Percentiles rank a stretch among this genome's conserved stretches.
phyloP scores from a whole-genome alignment of 2,888 invertebrate genomes.

The Sinhomidia bicolor region DNA sequence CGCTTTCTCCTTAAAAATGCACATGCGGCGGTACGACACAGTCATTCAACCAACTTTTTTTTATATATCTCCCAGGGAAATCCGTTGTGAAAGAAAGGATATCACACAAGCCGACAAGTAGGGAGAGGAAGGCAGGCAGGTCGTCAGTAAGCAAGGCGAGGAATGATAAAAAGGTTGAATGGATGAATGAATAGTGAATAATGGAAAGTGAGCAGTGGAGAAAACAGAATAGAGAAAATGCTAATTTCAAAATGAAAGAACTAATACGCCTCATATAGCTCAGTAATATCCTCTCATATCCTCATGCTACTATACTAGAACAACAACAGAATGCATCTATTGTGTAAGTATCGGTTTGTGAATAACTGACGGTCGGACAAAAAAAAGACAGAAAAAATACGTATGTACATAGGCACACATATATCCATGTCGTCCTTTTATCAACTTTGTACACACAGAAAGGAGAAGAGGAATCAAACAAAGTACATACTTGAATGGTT shows the following conservation, averaged over 20 bases:
- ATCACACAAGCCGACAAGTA: not conserved
- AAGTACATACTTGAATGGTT: not conserved
- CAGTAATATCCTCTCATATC: no score
- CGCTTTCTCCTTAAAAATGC: not conserved
- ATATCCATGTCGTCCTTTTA: not conserved
- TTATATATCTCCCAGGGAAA: slow-evolving; percentile 59
- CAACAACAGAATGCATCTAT: no score
- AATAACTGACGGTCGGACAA: not conserved
- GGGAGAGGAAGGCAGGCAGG: not conserved
- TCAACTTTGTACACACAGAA: not conserved
- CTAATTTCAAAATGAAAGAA: slow-evolving; percentile 36
- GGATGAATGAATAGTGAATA: slow-evolving; percentile 22
- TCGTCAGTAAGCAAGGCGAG: not conserved
- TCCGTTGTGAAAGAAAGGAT: slow-evolving; percentile 35
- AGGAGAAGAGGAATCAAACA: not conserved
- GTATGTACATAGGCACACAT: not conserved
- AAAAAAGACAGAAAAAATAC: not conserved
- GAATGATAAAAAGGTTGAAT: not conserved
- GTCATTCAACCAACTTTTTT: slow-evolving; percentile 46
- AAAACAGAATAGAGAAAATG: not conserved
- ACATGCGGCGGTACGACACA: not conserved
- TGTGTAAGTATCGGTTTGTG: not conserved
- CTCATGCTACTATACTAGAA: no score
- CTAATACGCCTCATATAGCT: not conserved
- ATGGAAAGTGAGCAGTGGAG: slow-evolving; percentile 14